Evolutionary conservation across 2,113 vertebrate genomes (phyloP), one percentile per base, ranked within the genome.

Genomic region (Catharus minimus): DNA sequence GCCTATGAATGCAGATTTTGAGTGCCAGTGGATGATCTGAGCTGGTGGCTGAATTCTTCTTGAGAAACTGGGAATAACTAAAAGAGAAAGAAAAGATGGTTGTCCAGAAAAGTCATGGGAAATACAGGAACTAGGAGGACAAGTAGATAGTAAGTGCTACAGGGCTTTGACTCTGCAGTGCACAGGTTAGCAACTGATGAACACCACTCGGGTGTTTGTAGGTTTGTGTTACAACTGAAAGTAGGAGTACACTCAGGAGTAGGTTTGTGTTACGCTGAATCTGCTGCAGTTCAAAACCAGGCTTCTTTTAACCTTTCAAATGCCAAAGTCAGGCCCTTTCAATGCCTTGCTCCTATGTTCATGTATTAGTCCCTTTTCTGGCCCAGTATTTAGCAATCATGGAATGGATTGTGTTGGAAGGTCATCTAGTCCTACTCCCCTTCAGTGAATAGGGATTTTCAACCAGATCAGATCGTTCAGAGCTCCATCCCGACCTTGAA

Each of bases 271-370:
- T 68, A 5, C 15, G 36, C 10, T n/a, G 33, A 56, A 41, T 20
- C 24, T 53, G 5, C 4, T 52, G 55, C 26, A 12, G 11, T 47
- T 56, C 9, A 36, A n/a, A 67, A 7, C 5, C 4, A 49, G 52
- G 10, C 2, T 82, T 50, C 26, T 73, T 67, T 32, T 30, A 61
- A 43, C 1, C 16, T 43, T 66, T 49, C 36, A 30, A 75, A 7
- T 7, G 30, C 26, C 30, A 26, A 50, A 66, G 43, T 36, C 16
- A 26, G 30, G 26, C 9, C 5, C 7, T 13, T 79, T n/a, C 8
- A 24, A 19, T 22, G 16, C 8, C 24, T 67, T 0, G 1, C 3
- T 8, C 17, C 23, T 12, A 2, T 12, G 5, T 43, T 3, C 15
- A 26, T 6, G 9, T 18, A 32, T 78, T 57, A 58, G 4, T 11